These are phyloP conservation scores for Clistopyga incitator DNA, from an alignment of 2,888 invertebrate species.

Conservation along the genomic window DNA sequence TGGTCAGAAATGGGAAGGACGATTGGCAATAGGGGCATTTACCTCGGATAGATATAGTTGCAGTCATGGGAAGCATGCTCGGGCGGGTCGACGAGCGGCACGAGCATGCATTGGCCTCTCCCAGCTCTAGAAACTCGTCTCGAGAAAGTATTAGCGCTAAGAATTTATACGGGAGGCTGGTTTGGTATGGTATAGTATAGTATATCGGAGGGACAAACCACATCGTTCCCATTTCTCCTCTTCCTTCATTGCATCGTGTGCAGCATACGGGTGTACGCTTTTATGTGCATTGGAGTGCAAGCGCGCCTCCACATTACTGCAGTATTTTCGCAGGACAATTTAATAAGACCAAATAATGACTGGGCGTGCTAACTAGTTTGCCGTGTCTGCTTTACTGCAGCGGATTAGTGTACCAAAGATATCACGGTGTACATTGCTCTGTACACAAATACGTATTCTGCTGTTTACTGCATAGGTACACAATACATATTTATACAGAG, in stretches of 20 bases:
- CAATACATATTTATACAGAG: not conserved
- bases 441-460: not conserved
- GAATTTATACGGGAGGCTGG: constrained; percentile 63
- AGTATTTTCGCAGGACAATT: constrained; percentile 69
- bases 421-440: constrained; percentile 11
- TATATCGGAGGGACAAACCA: constrained; percentile 58
- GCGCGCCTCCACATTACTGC: constrained; percentile 36
- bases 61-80: constrained; percentile 9
- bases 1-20: constrained; percentile 7
- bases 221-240: constrained; percentile 65
- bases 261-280: not conserved
- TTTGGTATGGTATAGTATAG: constrained; percentile 18
- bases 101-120: constrained; percentile 63
- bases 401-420: constrained; percentile 58
- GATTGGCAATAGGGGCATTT: constrained; percentile 28
- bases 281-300: constrained; percentile 1
- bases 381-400: constrained; percentile 51
- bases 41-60: constrained; percentile 12
- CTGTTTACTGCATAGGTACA: not conserved
- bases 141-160: constrained; percentile 64
- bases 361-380: constrained; percentile 66
- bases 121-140: constrained; percentile 66
- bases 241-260: constrained; percentile 57
- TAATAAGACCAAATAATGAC: constrained; percentile 70
- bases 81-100: constrained; percentile 55